phyloP scores from a whole-genome alignment of 2,888 invertebrate genomes.

The Mechanitis mazaeus region DNA sequence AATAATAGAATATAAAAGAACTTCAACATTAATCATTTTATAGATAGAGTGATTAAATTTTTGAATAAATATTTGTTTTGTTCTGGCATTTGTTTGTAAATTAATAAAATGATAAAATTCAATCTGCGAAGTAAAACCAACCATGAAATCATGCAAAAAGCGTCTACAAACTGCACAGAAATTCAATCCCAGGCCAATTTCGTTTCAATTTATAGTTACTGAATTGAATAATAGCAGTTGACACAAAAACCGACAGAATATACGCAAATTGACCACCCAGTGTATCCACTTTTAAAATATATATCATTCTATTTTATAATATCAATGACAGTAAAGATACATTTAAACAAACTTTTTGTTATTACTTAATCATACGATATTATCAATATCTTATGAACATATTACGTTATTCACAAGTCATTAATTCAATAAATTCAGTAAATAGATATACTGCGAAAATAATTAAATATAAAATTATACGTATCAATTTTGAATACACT shows the following conservation, averaged over 20 bases:
- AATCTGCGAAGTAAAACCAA: conserved; percentile 13
- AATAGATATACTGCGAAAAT: neutral
- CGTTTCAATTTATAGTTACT: conserved; percentile 26
- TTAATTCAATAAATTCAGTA: neutral
- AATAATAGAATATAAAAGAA: too few species aligned
- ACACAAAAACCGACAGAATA: conserved; percentile 22
- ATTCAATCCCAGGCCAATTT: conserved; percentile 23
- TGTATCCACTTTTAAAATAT: conserved; percentile 19
- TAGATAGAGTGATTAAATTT: too few species aligned
- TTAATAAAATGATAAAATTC: conserved; percentile 6
- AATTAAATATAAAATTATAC: neutral
- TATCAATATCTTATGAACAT: neutral
- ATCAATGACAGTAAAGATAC: neutral
- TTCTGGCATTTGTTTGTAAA: neutral
- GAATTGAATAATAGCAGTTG: conserved; percentile 27
- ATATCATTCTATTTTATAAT: neutral
- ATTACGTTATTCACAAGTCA: neutral
- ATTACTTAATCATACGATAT: neutral
- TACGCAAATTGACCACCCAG: conserved; percentile 18
- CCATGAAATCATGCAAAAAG: conserved; percentile 7
- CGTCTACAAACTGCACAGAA: conserved; percentile 12
- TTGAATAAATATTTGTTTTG: neutral
- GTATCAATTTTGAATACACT: neutral
- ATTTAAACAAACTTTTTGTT: neutral
- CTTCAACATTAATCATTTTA: too few species aligned